These are phyloP conservation scores for Eulithis prunata DNA, from an alignment of 2,888 invertebrate genomes.

Conservation along the genomic window DNA sequence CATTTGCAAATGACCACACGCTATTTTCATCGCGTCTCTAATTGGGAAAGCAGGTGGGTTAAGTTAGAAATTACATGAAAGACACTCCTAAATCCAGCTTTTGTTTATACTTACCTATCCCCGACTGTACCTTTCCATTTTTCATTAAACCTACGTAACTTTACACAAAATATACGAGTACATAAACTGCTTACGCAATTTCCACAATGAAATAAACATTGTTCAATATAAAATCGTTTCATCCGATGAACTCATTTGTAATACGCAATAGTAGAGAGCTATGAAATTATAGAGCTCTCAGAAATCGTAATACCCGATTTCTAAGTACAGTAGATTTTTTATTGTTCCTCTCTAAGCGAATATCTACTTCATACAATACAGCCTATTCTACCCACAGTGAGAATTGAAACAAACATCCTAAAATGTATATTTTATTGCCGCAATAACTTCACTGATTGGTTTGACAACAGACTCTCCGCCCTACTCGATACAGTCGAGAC, in stretches of 20 bases:
- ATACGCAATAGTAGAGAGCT: slow-evolving; percentile 12
- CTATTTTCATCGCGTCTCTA: too few species aligned
- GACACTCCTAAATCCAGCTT: too few species aligned
- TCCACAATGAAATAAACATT: slow-evolving; percentile 19
- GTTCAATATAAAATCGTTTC: slow-evolving; percentile 11
- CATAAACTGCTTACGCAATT: slow-evolving; percentile 2
- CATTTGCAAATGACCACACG: too few species aligned
- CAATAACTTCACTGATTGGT: slow-evolving; percentile 51
- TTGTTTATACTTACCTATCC: too few species aligned
- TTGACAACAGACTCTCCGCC: slow-evolving; percentile 69
- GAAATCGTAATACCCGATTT: background rate
- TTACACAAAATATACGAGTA: background rate
- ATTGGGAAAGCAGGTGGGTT: too few species aligned
- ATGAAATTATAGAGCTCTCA: slow-evolving; percentile 8
- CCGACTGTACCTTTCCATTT: too few species aligned
- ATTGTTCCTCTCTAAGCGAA: background rate
- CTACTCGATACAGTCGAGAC: slow-evolving; percentile 60
- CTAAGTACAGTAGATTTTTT: background rate
- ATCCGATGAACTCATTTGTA: slow-evolving; percentile 13
- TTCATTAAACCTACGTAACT: background rate
- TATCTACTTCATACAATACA: too few species aligned
- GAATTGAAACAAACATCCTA: slow-evolving; percentile 18
- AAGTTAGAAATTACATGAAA: too few species aligned
- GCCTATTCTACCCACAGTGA: background rate
- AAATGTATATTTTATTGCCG: slow-evolving; percentile 45